These are phyloP conservation scores for Streptopelia turtur DNA, from an alignment of 2,797 vertebrate genomes.

Conservation along the genomic window DNA sequence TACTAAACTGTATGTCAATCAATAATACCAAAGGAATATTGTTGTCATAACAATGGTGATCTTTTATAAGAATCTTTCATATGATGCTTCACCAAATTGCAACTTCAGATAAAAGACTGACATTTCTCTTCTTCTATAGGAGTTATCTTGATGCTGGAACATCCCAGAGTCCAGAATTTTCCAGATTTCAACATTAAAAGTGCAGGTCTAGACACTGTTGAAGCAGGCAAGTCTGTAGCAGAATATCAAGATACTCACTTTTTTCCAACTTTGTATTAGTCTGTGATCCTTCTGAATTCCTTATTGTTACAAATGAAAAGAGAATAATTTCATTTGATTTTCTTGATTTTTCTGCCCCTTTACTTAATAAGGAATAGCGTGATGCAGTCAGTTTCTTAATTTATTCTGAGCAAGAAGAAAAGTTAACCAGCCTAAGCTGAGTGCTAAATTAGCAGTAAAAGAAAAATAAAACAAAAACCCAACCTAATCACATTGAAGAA, in stretches of 20 bases:
- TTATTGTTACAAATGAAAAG: not conserved
- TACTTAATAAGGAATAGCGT: not conserved
- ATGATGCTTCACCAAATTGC: not conserved
- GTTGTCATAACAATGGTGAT: not conserved
- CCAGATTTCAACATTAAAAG: not conserved
- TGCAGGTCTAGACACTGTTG: not conserved
- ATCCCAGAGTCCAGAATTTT: not conserved
- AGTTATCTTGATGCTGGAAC: not conserved
- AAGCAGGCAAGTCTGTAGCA: not conserved
- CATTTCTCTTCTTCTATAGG: not conserved
- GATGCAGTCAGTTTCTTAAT: not conserved
- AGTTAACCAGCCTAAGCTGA: not conserved
- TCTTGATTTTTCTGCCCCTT: not conserved
- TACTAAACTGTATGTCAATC: not conserved
- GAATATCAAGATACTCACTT: not conserved
- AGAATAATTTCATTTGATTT: not conserved
- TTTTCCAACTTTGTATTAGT: not conserved
- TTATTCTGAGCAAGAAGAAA: not conserved
- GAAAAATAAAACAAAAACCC: not conserved
- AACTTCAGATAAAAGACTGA: not conserved
- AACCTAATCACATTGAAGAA: not conserved
- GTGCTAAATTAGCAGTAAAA: not conserved
- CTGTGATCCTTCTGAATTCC: not conserved
- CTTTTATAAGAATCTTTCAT: not conserved
- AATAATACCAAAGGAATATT: not conserved